These are phyloP conservation scores for Corydoras maculifer DNA, from an alignment of 2,113 vertebrate species.

Conservation along the genomic window DNA sequence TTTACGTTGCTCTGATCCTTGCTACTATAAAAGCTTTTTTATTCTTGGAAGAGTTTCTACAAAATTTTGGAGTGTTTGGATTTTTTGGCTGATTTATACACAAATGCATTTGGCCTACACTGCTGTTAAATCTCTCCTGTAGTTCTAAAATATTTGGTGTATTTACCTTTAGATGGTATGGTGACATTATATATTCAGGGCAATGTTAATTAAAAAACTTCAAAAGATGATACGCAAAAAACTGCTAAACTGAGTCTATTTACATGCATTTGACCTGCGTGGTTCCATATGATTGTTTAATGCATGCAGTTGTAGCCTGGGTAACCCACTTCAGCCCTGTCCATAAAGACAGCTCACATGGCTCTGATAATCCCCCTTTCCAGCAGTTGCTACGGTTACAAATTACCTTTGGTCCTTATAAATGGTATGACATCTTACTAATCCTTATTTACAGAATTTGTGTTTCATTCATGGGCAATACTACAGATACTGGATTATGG, in stretches of 20 bases:
- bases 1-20: no score
- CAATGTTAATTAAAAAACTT: not conserved
- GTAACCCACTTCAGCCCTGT: constrained; percentile 50
- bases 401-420: constrained; percentile 86
- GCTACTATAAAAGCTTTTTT: no score
- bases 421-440: constrained; percentile 82
- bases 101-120: no score
- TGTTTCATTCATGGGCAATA: constrained; percentile 75
- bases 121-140: no score
- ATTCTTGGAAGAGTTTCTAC: no score
- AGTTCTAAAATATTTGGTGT: no score
- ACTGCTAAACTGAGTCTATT: not conserved
- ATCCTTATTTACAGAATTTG: constrained; percentile 73
- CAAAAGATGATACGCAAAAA: not conserved
- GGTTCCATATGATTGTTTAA: constrained; percentile 36
- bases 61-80: no score
- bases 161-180: not conserved
- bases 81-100: no score
- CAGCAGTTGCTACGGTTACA: constrained; percentile 96
- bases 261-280: constrained; percentile 33
- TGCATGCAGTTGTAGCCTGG: constrained; percentile 42
- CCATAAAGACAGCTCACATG: constrained; percentile 73
- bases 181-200: not conserved
- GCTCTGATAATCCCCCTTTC: constrained; percentile 85
- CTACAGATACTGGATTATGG: constrained; percentile 66